These are phyloP conservation scores for Chionodraco myersi DNA, from an alignment of 2,113 vertebrate species.

Conservation along the genomic window DNA sequence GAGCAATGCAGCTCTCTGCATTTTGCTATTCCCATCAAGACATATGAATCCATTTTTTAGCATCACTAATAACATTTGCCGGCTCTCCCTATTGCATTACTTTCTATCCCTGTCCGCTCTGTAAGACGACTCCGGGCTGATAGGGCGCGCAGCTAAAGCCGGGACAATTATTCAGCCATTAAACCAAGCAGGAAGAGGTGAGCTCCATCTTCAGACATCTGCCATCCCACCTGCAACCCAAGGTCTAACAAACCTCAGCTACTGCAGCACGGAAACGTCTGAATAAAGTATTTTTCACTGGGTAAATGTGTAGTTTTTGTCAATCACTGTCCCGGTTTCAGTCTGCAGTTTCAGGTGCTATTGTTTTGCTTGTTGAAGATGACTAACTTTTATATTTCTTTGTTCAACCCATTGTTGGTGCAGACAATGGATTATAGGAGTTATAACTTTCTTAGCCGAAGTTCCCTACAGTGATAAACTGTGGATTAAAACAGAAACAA, in stretches of 20 bases:
- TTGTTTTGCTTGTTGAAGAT: neutral
- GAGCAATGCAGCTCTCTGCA: constrained; percentile 44
- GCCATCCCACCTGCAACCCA: constrained; percentile 62
- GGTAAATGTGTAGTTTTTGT: neutral
- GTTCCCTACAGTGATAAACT: neutral
- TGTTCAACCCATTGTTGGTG: neutral
- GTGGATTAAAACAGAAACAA: neutral
- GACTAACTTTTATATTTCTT: neutral
- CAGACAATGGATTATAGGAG: neutral
- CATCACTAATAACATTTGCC: constrained; percentile 74
- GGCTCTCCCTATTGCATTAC: constrained; percentile 67
- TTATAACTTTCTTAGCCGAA: neutral
- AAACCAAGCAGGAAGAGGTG: constrained; percentile 66
- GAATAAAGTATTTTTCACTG: neutral
- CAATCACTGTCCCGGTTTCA: neutral
- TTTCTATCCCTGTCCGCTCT: constrained; percentile 54
- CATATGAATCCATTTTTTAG: constrained; percentile 80
- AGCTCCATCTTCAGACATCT: constrained; percentile 65
- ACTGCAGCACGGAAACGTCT: constrained; percentile 3
- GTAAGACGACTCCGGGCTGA: constrained; percentile 59
- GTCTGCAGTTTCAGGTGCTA: neutral
- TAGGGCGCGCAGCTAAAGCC: constrained; percentile 40
- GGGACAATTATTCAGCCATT: constrained; percentile 74
- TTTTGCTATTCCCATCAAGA: constrained; percentile 62
- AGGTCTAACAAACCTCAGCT: constrained; percentile 36